Percentiles rank a stretch among this genome's conserved stretches.
These are phyloP conservation scores for Biston betularia DNA, from an alignment of 2,888 invertebrate genomes.

Conservation along the genomic window DNA sequence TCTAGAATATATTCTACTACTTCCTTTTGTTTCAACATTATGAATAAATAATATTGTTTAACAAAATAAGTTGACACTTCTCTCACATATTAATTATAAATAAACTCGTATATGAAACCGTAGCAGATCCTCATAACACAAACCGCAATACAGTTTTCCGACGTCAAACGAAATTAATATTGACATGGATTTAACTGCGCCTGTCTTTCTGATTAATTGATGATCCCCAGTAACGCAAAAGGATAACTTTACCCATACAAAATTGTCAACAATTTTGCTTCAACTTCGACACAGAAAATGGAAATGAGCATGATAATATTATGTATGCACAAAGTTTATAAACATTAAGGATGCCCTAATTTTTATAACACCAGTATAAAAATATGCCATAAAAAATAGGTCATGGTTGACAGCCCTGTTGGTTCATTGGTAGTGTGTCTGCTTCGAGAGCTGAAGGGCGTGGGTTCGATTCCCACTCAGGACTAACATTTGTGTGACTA, in stretches of 20 bases:
- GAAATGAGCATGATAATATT: conserved; percentile 8
- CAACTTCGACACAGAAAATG: conserved; percentile 15
- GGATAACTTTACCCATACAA: conserved; percentile 38
- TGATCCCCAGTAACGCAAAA: conserved; percentile 18
- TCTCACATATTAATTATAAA: too few species aligned
- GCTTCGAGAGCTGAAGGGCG: too few species aligned
- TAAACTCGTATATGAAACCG: background rate
- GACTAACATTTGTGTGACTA: too few species aligned
- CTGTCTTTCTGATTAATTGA: conserved; percentile 40
- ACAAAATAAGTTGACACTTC: too few species aligned
- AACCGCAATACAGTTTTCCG: background rate
- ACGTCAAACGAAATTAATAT: conserved; percentile 13
- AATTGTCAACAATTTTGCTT: conserved; percentile 35
- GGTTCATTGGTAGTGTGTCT: too few species aligned
- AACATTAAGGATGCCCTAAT: conserved; percentile 25
- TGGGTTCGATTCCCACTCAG: too few species aligned
- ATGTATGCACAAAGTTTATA: conserved; percentile 6
- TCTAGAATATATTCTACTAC: too few species aligned
- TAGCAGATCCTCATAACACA: background rate
- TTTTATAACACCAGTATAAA: conserved; percentile 26
- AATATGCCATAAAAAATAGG: too few species aligned
- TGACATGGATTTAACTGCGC: conserved; percentile 29
- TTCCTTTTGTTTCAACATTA: too few species aligned
- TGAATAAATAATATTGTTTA: too few species aligned
- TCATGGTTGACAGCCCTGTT: too few species aligned